Percentiles rank a stretch among this genome's conserved stretches.
Evolutionary conservation across 2,113 vertebrate species (phyloP).

Genomic region (Melanerpes aurifrons): DNA sequence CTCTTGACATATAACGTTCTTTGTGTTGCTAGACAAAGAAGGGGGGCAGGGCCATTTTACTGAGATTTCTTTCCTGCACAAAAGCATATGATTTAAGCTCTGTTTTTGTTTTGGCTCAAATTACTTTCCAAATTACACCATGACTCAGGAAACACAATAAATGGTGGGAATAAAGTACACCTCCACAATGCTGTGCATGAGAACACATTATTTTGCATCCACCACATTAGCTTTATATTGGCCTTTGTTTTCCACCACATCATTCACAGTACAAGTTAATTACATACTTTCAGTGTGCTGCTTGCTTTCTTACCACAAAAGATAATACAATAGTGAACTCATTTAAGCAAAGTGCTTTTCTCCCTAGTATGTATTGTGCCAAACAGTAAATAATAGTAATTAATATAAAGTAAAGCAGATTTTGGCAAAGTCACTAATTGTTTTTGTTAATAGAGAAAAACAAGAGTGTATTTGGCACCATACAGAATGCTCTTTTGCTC

Average conservation of each 20-base stretch:
- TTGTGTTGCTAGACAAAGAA: background rate
- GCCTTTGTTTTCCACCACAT: slow-evolving; percentile 52
- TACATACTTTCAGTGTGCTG: slow-evolving; percentile 15
- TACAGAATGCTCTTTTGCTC: background rate
- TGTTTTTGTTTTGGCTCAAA: slow-evolving; percentile 37
- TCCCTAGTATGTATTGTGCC: slow-evolving; percentile 16
- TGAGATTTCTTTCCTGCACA: background rate
- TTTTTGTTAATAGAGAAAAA: slow-evolving; percentile 9
- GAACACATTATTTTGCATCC: slow-evolving; percentile 44
- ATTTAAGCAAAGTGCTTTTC: slow-evolving; percentile 52
- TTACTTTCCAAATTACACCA: slow-evolving; percentile 26
- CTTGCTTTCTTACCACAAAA: slow-evolving; percentile 35
- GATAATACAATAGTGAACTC: slow-evolving; percentile 50
- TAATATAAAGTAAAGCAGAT: slow-evolving; percentile 46
- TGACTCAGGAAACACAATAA: slow-evolving; percentile 28
- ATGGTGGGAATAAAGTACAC: slow-evolving; percentile 10
- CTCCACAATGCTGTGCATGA: background rate
- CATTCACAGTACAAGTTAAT: slow-evolving; percentile 55
- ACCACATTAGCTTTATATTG: slow-evolving; percentile 9
- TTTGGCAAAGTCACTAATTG: slow-evolving; percentile 2
- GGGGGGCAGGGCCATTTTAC: background rate
- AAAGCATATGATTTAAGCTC: background rate
- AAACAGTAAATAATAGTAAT: slow-evolving; percentile 56
- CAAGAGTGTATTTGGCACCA: background rate
- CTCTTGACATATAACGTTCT: background rate